These are phyloP conservation scores for Todus mexicanus DNA, from an alignment of 2,797 vertebrate genomes.

Conservation along the genomic window DNA sequence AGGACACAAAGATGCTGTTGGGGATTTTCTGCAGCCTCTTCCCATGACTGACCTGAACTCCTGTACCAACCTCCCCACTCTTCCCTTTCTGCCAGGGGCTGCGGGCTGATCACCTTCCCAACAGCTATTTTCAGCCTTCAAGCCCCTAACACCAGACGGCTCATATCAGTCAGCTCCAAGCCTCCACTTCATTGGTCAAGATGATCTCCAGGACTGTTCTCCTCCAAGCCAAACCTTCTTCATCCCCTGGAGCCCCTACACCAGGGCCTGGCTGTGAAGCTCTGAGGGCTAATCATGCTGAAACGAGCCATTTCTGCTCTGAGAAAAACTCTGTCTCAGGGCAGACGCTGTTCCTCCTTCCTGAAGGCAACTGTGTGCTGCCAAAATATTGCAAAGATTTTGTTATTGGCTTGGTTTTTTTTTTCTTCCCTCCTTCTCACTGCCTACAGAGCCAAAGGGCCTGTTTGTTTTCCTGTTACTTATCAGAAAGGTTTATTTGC, in stretches of 20 bases:
- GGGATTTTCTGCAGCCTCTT: background rate
- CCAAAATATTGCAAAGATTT: background rate
- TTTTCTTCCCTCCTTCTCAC: background rate
- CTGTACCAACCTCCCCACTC: background rate
- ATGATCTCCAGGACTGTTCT: background rate
- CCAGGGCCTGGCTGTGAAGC: background rate
- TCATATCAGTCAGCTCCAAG: background rate
- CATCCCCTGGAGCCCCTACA: background rate
- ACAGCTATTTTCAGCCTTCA: background rate
- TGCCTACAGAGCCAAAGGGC: constrained; percentile 57
- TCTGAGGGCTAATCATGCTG: background rate
- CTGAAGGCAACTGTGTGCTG: background rate
- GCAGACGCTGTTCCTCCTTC: background rate
- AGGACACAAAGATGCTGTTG: background rate
- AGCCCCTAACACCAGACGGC: background rate
- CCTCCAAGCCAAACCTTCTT: background rate
- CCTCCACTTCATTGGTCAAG: background rate
- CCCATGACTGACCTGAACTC: background rate
- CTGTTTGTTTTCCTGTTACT: constrained; percentile 59
- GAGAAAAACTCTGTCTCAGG: background rate
- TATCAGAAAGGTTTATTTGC: constrained; percentile 66
- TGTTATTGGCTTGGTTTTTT: background rate
- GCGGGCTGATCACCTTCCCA: background rate
- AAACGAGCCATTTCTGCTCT: background rate
- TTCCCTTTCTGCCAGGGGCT: background rate